Evolutionary conservation across 2,888 invertebrate species (phyloP).

Genomic region (Dioctria linearis): DNA sequence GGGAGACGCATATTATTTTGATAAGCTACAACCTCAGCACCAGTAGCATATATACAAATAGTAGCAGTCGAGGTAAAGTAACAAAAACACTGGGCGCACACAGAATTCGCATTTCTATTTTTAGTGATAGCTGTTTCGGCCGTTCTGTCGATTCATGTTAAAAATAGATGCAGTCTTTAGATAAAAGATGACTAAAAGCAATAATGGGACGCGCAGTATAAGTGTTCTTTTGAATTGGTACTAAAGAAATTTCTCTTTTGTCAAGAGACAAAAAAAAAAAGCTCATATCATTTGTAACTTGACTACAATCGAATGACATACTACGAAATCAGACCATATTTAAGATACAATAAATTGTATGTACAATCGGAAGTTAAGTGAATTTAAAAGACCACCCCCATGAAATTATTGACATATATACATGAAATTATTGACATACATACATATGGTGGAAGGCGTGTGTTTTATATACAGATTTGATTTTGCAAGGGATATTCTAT

Average conservation of each 20-base stretch:
- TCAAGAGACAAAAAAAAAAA: not conserved
- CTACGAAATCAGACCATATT: too few relatives aligned
- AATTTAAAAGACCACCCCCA: too few relatives aligned
- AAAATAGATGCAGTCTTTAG: slow-evolving; percentile 3
- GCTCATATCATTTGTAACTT: too few relatives aligned
- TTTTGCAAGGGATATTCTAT: too few relatives aligned
- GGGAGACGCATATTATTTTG: not conserved
- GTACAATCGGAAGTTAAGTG: too few relatives aligned
- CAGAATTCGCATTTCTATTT: not conserved
- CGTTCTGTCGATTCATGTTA: not conserved
- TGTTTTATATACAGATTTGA: too few relatives aligned
- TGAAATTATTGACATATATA: too few relatives aligned
- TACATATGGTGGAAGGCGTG: too few relatives aligned
- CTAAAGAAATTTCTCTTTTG: not conserved
- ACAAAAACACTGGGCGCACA: not conserved
- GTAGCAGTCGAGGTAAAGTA: not conserved
- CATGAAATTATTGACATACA: too few relatives aligned
- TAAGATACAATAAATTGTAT: too few relatives aligned
- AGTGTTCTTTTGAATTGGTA: not conserved
- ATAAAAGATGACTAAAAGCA: slow-evolving; percentile 16
- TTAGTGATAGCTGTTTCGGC: not conserved
- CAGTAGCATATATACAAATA: not conserved
- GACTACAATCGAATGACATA: too few relatives aligned
- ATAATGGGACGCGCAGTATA: not conserved
- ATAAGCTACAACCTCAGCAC: not conserved